phyloP scores from a whole-genome alignment of 2,888 invertebrate species.

The Galeruca laticollis region DNA sequence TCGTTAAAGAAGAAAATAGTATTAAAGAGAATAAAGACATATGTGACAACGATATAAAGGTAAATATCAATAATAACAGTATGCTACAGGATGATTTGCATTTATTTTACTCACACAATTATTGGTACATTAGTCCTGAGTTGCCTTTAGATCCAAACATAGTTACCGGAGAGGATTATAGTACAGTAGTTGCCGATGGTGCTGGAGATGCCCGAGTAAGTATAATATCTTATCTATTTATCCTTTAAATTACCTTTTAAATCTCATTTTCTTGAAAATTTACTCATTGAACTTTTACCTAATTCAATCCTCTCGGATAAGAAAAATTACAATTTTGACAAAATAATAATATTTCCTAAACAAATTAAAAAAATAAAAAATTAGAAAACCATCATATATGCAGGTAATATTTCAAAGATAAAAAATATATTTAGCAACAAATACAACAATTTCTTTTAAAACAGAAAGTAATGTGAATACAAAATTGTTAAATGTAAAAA shows the following conservation, averaged over 20 bases:
- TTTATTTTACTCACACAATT: constrained; percentile 70
- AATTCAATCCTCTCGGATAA: no score
- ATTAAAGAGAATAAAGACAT: constrained; percentile 26
- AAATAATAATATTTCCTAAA: no score
- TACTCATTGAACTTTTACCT: no score
- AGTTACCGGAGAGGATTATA: constrained; percentile 55
- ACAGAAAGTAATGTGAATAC: no score
- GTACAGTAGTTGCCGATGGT: constrained; percentile 3
- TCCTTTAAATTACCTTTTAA: background rate
- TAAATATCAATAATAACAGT: constrained; percentile 51
- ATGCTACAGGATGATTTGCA: constrained; percentile 62
- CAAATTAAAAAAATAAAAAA: no score
- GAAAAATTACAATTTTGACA: no score
- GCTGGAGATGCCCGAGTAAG: constrained; percentile 37
- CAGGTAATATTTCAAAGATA: no score
- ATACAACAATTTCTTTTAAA: no score
- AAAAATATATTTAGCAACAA: no score
- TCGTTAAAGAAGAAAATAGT: constrained; percentile 24
- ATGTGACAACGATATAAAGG: constrained; percentile 42
- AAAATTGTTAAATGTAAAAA: no score
- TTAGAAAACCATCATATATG: no score
- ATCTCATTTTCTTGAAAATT: background rate
- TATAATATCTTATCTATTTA: constrained; percentile 15
- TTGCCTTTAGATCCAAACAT: constrained; percentile 67
- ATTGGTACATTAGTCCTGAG: constrained; percentile 70